Conservation (phyloP, 2,113 vertebrate genomes). For the Hyperoodon ampullatus region DNA sequence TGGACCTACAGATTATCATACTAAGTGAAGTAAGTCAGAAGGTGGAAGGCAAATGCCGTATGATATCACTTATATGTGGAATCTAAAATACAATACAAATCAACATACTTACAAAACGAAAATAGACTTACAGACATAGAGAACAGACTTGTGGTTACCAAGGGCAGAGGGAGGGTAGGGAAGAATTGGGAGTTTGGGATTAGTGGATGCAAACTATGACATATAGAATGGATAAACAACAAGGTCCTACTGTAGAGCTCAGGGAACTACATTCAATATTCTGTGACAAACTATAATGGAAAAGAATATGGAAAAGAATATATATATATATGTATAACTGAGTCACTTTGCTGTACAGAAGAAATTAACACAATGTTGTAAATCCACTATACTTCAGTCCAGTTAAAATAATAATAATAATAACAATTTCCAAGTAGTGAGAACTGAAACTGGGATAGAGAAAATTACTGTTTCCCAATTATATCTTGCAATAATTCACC, state of each 20-base stretch:
- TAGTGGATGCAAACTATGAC: not conserved
- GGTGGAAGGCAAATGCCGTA: not conserved
- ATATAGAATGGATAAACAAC: not conserved
- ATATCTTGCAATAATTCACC: not conserved
- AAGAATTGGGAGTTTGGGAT: not conserved
- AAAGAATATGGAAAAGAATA: not conserved
- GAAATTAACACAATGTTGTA: too few species aligned
- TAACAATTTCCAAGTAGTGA: slow-evolving; percentile 34
- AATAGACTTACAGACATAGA: not conserved
- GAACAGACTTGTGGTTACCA: not conserved
- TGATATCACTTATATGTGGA: too few species aligned
- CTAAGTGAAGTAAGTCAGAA: not conserved
- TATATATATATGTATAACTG: too few species aligned
- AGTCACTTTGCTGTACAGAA: too few species aligned
- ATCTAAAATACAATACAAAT: too few species aligned
- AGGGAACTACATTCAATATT: not conserved
- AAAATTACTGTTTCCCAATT: not conserved
- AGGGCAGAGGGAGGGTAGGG: not conserved
- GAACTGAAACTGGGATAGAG: not conserved
- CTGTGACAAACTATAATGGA: not conserved
- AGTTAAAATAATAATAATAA: not conserved
- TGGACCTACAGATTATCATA: not conserved
- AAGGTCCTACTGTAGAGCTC: not conserved
- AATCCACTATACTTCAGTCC: too few species aligned
- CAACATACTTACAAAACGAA: not conserved